These are phyloP conservation scores for Diplazon laetatorius DNA, from an alignment of 2,888 invertebrate species.

Conservation along the genomic window DNA sequence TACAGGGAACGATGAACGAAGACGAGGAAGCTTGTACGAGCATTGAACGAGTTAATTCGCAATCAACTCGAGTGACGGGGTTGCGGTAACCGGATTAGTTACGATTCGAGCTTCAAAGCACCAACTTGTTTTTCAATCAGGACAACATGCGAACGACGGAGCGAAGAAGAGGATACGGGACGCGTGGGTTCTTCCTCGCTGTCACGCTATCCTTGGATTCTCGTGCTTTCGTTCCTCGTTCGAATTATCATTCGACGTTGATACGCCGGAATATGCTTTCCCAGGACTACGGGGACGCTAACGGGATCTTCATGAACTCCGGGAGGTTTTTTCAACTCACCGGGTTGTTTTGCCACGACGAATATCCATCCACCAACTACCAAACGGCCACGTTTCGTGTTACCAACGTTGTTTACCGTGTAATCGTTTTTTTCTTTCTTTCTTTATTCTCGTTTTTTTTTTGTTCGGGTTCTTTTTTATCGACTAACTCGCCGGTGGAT, in stretches of 20 bases:
- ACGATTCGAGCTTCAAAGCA: conserved; percentile 80
- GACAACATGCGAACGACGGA: conserved; percentile 69
- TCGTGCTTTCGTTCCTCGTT: conserved; percentile 17
- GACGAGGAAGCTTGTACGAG: neutral
- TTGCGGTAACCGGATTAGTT: conserved; percentile 76
- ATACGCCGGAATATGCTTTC: conserved; percentile 10
- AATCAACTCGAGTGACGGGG: conserved; percentile 1
- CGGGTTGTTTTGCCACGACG: conserved; percentile 13
- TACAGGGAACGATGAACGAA: too few relatives aligned
- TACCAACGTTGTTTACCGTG: neutral
- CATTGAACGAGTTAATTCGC: conserved; percentile 1
- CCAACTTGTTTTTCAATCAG: conserved; percentile 77
- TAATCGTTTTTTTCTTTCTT: conserved; percentile 40
- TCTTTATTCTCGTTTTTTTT: conserved; percentile 21
- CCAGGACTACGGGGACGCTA: conserved; percentile 13
- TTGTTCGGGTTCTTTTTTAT: conserved; percentile 20
- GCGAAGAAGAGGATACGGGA: conserved; percentile 13
- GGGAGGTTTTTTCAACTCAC: conserved; percentile 28
- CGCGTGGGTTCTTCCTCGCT: conserved; percentile 2
- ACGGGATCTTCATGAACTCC: conserved; percentile 6
- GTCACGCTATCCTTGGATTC: conserved; percentile 27
- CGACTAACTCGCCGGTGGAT: too few relatives aligned
- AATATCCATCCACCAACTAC: neutral
- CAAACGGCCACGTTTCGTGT: too few relatives aligned
- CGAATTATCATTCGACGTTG: conserved; percentile 29